Percentiles rank a stretch among this genome's conserved stretches.
Conservation (phyloP, 2,113 vertebrate species). For the Amphilophus citrinellus region DNA sequence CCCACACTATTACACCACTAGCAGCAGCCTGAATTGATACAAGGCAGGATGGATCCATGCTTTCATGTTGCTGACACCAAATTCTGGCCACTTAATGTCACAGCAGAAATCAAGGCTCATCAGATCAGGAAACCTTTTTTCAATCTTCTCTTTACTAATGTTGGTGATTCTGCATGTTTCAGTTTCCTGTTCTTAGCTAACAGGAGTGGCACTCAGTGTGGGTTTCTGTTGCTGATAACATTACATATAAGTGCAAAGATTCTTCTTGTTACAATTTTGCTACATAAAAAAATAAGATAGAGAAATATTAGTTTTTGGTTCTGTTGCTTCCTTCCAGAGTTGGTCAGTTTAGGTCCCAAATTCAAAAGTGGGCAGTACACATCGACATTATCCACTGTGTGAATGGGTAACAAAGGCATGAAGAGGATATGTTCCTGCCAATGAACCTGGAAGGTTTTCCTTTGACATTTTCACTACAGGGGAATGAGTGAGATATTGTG, state of each 20-base stretch:
- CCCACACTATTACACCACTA: neutral
- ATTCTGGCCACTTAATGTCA: too few species aligned
- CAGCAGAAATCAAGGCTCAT: neutral
- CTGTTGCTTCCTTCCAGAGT: neutral
- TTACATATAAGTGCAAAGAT: neutral
- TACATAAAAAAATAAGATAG: neutral
- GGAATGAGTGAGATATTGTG: neutral
- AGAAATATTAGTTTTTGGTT: neutral
- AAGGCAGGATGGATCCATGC: neutral
- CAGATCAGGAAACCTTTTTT: neutral
- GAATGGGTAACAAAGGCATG: conserved; percentile 56
- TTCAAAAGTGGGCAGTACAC: conserved; percentile 23
- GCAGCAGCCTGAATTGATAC: neutral
- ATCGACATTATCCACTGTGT: conserved; percentile 41
- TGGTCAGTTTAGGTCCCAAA: neutral
- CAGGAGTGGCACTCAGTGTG: neutral
- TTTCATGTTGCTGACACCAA: too few species aligned
- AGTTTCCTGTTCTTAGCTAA: neutral
- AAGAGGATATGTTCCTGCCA: conserved; percentile 24
- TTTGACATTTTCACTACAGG: conserved; percentile 59
- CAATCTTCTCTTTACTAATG: neutral
- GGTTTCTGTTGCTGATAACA: neutral
- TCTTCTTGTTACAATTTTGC: neutral
- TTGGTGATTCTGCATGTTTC: neutral
- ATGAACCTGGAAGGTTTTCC: conserved; percentile 37